These are phyloP conservation scores for Plagiodera versicolora DNA, from an alignment of 2,888 invertebrate genomes.

Conservation along the genomic window DNA sequence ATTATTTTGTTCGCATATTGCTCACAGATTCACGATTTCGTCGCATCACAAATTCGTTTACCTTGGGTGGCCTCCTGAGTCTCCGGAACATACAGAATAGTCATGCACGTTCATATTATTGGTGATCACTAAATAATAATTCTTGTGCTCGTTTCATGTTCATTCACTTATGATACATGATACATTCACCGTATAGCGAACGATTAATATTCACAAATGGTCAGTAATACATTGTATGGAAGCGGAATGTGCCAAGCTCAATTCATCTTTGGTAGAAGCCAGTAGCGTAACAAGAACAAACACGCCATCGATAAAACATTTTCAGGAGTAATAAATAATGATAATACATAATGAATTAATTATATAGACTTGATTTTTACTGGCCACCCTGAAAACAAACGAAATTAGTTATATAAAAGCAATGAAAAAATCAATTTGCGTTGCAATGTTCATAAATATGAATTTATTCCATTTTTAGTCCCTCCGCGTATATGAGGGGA, in stretches of 20 bases:
- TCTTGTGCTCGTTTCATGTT: background rate
- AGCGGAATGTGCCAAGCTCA: constrained; percentile 26
- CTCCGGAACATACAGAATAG: background rate
- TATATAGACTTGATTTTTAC: too few relatives aligned
- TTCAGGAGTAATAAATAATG: too few relatives aligned
- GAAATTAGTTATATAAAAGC: too few relatives aligned
- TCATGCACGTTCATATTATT: background rate
- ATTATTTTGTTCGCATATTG: too few relatives aligned
- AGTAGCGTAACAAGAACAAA: background rate
- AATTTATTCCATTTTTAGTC: too few relatives aligned
- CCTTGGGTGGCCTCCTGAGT: background rate
- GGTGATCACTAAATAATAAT: background rate
- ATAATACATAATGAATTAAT: too few relatives aligned
- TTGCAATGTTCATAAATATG: too few relatives aligned
- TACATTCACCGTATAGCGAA: constrained; percentile 24
- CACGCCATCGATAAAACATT: too few relatives aligned
- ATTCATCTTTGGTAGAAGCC: constrained; percentile 6
- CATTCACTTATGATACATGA: constrained; percentile 20
- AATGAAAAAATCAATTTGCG: too few relatives aligned
- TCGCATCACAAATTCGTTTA: background rate
- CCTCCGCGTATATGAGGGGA: too few relatives aligned
- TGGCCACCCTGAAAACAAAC: too few relatives aligned
- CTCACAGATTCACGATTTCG: too few relatives aligned
- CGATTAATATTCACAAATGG: constrained; percentile 19
- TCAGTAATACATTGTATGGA: constrained; percentile 26